Conservation (phyloP, 2,113 vertebrate species). For the Heterotilapia buettikoferi region DNA sequence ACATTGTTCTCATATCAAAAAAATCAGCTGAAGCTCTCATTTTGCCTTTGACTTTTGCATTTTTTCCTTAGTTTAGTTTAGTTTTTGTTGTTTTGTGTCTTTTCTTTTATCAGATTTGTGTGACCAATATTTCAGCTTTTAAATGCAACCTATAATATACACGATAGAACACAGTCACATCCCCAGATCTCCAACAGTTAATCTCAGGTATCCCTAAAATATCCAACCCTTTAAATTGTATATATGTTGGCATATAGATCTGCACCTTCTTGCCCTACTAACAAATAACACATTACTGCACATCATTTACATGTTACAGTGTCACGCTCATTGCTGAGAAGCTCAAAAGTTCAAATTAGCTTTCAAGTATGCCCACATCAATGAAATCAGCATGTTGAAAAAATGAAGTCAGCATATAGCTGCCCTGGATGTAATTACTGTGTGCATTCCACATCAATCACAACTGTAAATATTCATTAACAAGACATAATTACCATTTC, state of each 20-base stretch:
- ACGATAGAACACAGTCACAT: background rate
- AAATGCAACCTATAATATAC: background rate
- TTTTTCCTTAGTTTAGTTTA: background rate
- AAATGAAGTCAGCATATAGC: conserved; percentile 1
- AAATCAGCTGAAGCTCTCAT: background rate
- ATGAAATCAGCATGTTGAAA: conserved; percentile 21
- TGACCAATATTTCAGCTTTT: background rate
- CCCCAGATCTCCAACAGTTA: background rate
- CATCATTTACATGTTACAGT: background rate
- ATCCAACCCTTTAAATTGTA: background rate
- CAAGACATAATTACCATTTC: conserved; percentile 44
- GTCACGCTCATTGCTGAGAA: background rate
- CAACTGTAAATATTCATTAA: conserved; percentile 54
- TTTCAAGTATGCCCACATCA: background rate
- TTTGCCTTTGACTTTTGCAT: background rate
- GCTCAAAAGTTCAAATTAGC: conserved; percentile 4
- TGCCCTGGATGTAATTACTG: conserved; percentile 22
- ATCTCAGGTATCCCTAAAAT: background rate
- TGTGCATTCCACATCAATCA: conserved; percentile 43
- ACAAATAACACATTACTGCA: background rate
- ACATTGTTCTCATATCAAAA: background rate
- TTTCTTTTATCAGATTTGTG: background rate
- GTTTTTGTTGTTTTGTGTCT: background rate
- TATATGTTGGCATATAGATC: background rate
- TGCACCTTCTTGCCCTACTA: background rate